Base-by-base conservation (phyloP, 2,888 invertebrate species). In the Euplexia lucipara region DNA sequence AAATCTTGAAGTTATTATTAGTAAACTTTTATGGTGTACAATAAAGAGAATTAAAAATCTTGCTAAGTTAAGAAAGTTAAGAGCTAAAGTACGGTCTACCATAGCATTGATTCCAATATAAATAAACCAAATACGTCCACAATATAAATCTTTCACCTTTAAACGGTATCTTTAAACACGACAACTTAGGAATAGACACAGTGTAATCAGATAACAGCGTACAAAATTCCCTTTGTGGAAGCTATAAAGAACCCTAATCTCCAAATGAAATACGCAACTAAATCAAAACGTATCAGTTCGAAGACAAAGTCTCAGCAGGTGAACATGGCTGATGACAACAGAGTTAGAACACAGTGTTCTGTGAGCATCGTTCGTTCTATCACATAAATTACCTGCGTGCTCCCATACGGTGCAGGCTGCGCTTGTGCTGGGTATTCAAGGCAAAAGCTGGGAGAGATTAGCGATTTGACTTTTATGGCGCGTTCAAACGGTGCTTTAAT, bases 341-440 rank as follows among this genome's bases (percentile, higher is more conserved):
- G 82, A 82, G 75, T 73, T 78, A 82, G 83, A 88, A 88, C 86
- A 86, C 72, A 80, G 84, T 83, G 82, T 83, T 86, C 86, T 83
- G 82, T 83, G 83, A 84, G 81, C 86, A 87, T 87, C 85, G 83
- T 74, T 82, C 74, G 80, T 75, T 78, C 75, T 83, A 82, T 79
- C 84, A 81, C 79, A 91, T 91, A 91, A 91, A 91, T 92, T 89
- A 88, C 86, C 82, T 81, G 79, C 79, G 59, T 78, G 83, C 80
- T 81, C 85, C 86, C 83, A 87, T 88, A 86, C 81, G 78, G 84
- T 82, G 83, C 82, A 67, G 78, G 60, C 67, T 85, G 81, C 78
- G 75, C 65, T 68, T 76, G 75, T 65, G 77, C 9, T 16, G 41
- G 26, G 37, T 35, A 20, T 44, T 8, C 22, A 60, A 62, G 57